Percentiles rank a stretch among this genome's conserved stretches.
Conservation (phyloP, 2,888 invertebrate species). For the Tortricodes alternella region DNA sequence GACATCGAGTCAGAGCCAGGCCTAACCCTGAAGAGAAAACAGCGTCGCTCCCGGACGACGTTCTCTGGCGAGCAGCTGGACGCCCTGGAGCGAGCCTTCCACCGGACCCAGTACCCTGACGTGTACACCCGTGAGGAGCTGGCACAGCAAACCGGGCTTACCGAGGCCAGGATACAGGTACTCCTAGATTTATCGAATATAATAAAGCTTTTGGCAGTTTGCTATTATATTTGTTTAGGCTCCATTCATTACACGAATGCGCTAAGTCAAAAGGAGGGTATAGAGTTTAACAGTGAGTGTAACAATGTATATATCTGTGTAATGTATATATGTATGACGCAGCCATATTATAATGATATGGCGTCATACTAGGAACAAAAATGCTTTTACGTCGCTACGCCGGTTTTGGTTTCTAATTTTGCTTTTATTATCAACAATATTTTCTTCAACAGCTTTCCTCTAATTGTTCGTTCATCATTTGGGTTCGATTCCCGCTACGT, state of each 20-base stretch:
- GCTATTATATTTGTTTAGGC: background rate
- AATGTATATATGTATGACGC: too few relatives aligned
- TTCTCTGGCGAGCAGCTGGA: constrained; percentile 97
- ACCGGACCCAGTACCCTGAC: constrained; percentile 97
- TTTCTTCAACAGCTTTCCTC: too few relatives aligned
- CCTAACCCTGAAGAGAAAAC: constrained; percentile 93
- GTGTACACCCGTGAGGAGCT: constrained; percentile 96
- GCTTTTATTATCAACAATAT: too few relatives aligned
- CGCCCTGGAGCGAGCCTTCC: constrained; percentile 95
- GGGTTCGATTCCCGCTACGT: too few relatives aligned
- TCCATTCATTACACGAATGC: background rate
- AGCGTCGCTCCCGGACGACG: constrained; percentile 95
- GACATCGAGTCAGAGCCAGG: constrained; percentile 97
- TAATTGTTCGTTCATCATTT: too few relatives aligned
- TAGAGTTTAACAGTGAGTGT: too few relatives aligned
- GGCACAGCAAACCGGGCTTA: constrained; percentile 94
- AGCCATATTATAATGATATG: too few relatives aligned
- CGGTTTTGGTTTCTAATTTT: too few relatives aligned
- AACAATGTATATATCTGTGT: too few relatives aligned
- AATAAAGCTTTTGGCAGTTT: background rate
- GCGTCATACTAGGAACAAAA: too few relatives aligned
- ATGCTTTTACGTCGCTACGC: too few relatives aligned
- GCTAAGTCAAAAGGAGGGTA: too few relatives aligned
- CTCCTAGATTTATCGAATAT: background rate
- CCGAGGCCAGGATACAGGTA: constrained; percentile 97